phyloP scores from a whole-genome alignment of 2,888 invertebrate species.

The Matsumyia berberina region DNA sequence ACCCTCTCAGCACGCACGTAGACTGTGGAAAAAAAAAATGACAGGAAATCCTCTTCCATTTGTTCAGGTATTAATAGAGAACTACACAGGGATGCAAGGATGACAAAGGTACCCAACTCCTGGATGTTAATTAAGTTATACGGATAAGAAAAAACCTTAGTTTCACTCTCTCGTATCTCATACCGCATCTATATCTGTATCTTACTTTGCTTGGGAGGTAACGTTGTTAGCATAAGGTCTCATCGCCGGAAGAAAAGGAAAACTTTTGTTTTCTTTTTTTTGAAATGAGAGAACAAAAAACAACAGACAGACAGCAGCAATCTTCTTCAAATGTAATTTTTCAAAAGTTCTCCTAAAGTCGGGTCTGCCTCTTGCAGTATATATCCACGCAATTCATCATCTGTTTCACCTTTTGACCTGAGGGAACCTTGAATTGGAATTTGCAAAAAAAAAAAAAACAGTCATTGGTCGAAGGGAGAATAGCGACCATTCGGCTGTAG shows the following conservation, averaged over 20 bases:
- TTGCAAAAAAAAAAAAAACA: background rate
- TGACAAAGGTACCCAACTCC: slow-evolving; percentile 21
- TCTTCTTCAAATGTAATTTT: background rate
- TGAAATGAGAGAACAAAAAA: slow-evolving; percentile 1
- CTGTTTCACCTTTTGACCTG: background rate
- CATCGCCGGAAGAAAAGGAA: slow-evolving; percentile 27
- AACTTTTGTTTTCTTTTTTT: slow-evolving; percentile 46
- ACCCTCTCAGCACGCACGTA: slow-evolving; percentile 1
- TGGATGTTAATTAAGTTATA: slow-evolving; percentile 47
- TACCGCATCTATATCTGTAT: background rate
- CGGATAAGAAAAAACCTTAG: slow-evolving; percentile 20
- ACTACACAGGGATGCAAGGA: slow-evolving; percentile 1
- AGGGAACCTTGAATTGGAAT: background rate
- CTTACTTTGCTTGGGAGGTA: slow-evolving; percentile 4
- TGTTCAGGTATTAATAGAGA: slow-evolving; percentile 4
- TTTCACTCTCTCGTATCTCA: background rate
- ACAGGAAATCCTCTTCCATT: slow-evolving; percentile 22
- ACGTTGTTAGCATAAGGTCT: slow-evolving; percentile 17
- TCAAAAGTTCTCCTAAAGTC: background rate
- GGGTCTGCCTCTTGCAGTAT: background rate
- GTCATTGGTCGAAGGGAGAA: background rate
- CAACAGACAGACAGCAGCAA: background rate
- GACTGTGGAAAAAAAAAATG: too few relatives aligned
- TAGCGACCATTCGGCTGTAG: too few relatives aligned
- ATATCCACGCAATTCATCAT: background rate